Percentiles rank a stretch among this genome's conserved stretches.
Evolutionary conservation across 2,797 vertebrate genomes (phyloP).

Genomic region (Malurus splendens): DNA sequence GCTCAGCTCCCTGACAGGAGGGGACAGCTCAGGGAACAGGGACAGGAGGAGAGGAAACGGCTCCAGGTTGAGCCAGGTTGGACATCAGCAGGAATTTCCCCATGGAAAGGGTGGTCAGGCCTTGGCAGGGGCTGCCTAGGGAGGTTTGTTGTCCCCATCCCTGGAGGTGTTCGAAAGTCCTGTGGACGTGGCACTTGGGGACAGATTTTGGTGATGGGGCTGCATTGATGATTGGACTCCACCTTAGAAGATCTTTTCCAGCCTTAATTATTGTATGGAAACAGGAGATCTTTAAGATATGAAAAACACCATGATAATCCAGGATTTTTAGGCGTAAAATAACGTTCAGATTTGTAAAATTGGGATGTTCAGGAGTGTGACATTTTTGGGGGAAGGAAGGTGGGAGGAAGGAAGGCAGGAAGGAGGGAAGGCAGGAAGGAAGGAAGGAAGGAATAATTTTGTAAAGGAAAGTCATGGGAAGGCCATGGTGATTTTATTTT

Average conservation of each 20-base stretch:
- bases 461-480: not conserved
- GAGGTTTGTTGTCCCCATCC: too few relatives aligned
- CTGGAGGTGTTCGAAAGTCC: too few relatives aligned
- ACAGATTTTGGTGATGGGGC: too few relatives aligned
- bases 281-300: not conserved
- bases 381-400: rapidly evolving
- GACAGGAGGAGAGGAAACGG: not conserved
- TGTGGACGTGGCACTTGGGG: too few relatives aligned
- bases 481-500: not conserved
- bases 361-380: rapidly evolving
- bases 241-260: not conserved
- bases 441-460: not conserved
- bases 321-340: not conserved
- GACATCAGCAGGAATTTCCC: not conserved
- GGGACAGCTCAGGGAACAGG: not conserved
- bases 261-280: not conserved
- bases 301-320: not conserved
- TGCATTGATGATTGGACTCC: not conserved
- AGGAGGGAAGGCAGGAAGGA: not conserved
- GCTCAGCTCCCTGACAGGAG: too few relatives aligned
- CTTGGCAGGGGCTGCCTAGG: too few relatives aligned
- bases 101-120: not conserved
- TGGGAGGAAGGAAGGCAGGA: too few relatives aligned
- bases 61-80: not conserved
- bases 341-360: not conserved